phyloP scores from a whole-genome alignment of 2,888 invertebrate species.

The Entomobrya multifasciata region DNA sequence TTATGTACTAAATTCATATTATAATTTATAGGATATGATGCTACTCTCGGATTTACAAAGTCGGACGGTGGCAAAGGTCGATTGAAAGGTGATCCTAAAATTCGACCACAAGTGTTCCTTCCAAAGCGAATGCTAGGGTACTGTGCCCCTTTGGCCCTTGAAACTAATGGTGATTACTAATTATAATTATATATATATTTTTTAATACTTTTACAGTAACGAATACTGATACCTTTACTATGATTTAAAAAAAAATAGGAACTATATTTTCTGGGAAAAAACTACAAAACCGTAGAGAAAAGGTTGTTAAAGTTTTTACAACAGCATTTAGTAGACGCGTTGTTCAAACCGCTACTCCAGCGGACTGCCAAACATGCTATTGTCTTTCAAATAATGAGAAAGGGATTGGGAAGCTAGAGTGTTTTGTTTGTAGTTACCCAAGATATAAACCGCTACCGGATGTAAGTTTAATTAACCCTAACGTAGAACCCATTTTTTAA shows the following conservation, averaged over 20 bases:
- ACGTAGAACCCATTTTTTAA: neutral
- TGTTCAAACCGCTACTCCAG: constrained; percentile 85
- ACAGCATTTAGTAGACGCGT: constrained; percentile 87
- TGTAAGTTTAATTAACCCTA: constrained; percentile 43
- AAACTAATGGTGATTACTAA: constrained; percentile 93
- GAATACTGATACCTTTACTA: no score
- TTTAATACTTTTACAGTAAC: neutral
- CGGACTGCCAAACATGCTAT: constrained; percentile 86
- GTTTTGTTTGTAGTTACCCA: constrained; percentile 85
- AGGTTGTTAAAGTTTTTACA: constrained; percentile 85
- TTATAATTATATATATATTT: no score
- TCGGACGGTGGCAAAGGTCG: constrained; percentile 84
- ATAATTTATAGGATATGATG: constrained; percentile 87
- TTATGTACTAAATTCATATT: no score
- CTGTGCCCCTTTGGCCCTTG: constrained; percentile 90
- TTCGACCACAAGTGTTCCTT: constrained; percentile 88
- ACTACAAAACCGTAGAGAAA: constrained; percentile 84
- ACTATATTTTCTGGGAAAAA: constrained; percentile 86
- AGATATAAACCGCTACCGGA: constrained; percentile 74
- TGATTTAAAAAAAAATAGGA: no score
- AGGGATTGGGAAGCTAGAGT: constrained; percentile 86
- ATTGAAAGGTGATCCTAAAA: constrained; percentile 87
- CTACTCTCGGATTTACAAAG: constrained; percentile 88
- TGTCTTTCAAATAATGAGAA: constrained; percentile 85
- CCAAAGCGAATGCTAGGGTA: constrained; percentile 89